Conservation (phyloP, 2,113 vertebrate species). For the Phyllopteryx taeniolatus region DNA sequence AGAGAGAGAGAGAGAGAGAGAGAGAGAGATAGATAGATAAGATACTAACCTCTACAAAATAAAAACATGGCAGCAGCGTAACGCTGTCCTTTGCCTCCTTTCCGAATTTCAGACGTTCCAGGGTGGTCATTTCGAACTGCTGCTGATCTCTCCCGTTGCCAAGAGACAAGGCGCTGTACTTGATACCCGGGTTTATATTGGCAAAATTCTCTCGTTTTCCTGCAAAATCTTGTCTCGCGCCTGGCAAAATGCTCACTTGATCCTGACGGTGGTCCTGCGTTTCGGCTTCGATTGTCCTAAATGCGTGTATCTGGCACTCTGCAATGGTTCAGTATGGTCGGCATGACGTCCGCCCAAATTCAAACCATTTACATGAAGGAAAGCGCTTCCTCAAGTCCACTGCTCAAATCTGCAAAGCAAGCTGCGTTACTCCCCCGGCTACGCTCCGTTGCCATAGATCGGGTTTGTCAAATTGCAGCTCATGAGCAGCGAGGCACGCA, state of each 20-base stretch:
- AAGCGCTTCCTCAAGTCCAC: background rate
- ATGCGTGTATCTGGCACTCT: background rate
- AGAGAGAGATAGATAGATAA: background rate
- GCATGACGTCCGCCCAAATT: background rate
- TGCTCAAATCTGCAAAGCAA: background rate
- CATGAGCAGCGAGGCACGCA: background rate
- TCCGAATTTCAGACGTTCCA: background rate
- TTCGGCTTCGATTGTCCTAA: background rate
- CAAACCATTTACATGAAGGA: background rate
- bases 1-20: background rate
- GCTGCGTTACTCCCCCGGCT: background rate
- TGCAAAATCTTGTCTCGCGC: background rate
- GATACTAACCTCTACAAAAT: slow-evolving; percentile 5
- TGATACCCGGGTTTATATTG: background rate
- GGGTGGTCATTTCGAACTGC: background rate
- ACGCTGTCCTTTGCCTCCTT: slow-evolving; percentile 7
- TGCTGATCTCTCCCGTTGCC: background rate
- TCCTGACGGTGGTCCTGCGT: background rate
- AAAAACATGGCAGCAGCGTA: slow-evolving; percentile 8
- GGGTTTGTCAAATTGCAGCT: background rate
- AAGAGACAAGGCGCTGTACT: background rate
- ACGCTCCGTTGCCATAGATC: background rate
- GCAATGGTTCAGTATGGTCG: background rate
- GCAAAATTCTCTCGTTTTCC: background rate
- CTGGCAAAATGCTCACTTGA: background rate